Percentiles rank a stretch among this genome's conserved stretches.
phyloP scores from a whole-genome alignment of 2,797 vertebrate genomes.

The Phoebastria nigripes region DNA sequence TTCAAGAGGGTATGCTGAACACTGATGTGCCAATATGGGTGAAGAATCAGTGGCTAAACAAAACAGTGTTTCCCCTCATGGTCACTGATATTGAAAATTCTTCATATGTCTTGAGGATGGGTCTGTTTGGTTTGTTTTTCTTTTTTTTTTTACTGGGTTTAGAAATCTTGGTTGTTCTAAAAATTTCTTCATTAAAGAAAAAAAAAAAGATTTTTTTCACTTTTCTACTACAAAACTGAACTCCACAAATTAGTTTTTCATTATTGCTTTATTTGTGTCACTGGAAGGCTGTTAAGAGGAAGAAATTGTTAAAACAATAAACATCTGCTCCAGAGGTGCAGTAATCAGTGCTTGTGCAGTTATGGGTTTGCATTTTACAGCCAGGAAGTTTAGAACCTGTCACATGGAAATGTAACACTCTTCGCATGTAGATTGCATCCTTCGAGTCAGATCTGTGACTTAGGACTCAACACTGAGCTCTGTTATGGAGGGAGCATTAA shows the following conservation, averaged over 20 bases:
- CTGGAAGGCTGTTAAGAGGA: neutral
- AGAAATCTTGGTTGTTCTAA: neutral
- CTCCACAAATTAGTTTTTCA: neutral
- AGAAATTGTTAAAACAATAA: neutral
- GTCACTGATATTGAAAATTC: neutral
- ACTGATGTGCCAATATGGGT: neutral
- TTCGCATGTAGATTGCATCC: neutral
- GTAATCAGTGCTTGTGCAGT: neutral
- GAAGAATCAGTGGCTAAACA: neutral
- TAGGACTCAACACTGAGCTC: neutral
- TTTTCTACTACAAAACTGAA: neutral
- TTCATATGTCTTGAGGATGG: neutral
- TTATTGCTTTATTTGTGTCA: neutral
- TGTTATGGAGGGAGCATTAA: neutral
- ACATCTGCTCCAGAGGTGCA: neutral
- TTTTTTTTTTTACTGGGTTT: neutral
- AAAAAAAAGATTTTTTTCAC: neutral
- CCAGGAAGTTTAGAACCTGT: neutral
- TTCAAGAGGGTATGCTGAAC: neutral
- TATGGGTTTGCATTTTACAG: neutral
- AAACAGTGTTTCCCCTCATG: neutral
- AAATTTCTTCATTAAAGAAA: neutral
- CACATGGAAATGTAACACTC: neutral
- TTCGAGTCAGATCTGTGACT: neutral
- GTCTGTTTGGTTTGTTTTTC: neutral